These are phyloP conservation scores for Lithophane semibrunnea DNA, from an alignment of 2,888 invertebrate genomes.

Conservation along the genomic window DNA sequence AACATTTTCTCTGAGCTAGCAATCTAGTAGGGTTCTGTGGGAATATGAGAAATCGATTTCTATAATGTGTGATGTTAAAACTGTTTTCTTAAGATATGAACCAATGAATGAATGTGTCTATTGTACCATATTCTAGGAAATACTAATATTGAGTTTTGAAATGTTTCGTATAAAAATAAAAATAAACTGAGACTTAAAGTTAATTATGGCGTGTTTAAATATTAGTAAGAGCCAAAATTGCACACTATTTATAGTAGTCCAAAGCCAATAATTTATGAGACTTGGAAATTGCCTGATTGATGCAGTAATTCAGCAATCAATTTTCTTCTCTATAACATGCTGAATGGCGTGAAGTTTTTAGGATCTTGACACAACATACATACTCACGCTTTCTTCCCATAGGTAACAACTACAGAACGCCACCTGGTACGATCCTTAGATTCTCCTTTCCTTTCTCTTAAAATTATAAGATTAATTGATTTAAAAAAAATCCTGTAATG, in stretches of 20 bases:
- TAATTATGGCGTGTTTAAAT: too few relatives aligned
- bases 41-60: conserved; percentile 29
- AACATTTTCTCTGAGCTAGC: conserved; percentile 75
- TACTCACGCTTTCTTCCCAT: too few relatives aligned
- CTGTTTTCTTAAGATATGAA: not conserved
- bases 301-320: not conserved
- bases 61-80: not conserved
- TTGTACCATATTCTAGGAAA: too few relatives aligned
- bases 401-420: too few relatives aligned
- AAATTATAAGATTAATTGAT: not conserved
- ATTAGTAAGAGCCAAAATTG: not conserved
- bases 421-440: too few relatives aligned
- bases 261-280: not conserved
- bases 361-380: too few relatives aligned
- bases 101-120: too few relatives aligned
- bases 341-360: too few relatives aligned
- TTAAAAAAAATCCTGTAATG: not conserved
- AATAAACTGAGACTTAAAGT: too few relatives aligned
- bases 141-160: too few relatives aligned
- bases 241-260: not conserved
- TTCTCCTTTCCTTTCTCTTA: not conserved
- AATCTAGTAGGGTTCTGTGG: conserved; percentile 62
- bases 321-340: too few relatives aligned
- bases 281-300: not conserved
- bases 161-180: too few relatives aligned